phyloP scores from a whole-genome alignment of 1,140 invertebrate species.

The Nylanderia fulva region DNA sequence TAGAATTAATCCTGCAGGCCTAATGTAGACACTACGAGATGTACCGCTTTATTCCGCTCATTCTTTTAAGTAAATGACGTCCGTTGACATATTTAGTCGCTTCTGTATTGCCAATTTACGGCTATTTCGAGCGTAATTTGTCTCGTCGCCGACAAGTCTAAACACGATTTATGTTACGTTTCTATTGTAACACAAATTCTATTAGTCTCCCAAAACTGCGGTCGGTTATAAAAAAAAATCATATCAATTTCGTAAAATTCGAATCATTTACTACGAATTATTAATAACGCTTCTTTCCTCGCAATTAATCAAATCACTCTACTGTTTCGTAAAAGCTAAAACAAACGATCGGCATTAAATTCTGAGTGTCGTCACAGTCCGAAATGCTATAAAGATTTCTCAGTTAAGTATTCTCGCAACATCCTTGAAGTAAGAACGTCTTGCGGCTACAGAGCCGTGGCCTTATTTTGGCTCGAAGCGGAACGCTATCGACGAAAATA shows the following conservation, averaged over 20 bases:
- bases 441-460: not conserved
- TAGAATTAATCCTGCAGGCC: slow-evolving; percentile 64
- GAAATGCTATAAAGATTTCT: slow-evolving; percentile 8
- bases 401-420: not conserved
- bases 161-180: not conserved
- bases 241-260: not conserved
- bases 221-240: not conserved
- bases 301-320: not conserved
- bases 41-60: not conserved
- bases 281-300: not conserved
- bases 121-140: not conserved
- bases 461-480: slow-evolving; percentile 11
- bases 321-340: not conserved
- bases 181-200: not conserved
- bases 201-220: not conserved
- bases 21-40: slow-evolving; percentile 46
- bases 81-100: not conserved
- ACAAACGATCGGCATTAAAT: not conserved
- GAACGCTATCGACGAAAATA: slow-evolving; percentile 60
- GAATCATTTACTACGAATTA: not conserved
- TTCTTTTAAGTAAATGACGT: slow-evolving; percentile 38
- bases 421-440: not conserved
- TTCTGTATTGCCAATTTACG: not conserved
- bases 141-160: not conserved
- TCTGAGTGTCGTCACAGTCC: not conserved